Base-by-base conservation (phyloP, 2,888 invertebrate genomes). In the Tridacna crocea region DNA sequence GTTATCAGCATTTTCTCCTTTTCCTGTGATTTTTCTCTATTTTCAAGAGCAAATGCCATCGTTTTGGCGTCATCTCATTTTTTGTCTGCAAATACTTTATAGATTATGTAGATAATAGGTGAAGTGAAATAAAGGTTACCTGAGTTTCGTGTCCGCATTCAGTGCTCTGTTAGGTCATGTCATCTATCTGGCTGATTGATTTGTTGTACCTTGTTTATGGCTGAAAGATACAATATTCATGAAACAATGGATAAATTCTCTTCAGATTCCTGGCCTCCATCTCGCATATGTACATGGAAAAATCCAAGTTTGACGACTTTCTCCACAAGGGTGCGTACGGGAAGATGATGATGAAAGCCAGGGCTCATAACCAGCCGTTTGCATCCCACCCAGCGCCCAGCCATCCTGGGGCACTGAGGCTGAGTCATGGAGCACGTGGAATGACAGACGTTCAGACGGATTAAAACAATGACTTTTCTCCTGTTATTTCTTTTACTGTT, bases 261-360 rank as follows among this genome's bases (percentile, higher is more conserved):
- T 27, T 2, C 82, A 89, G 91, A 36, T 90, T 94, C 47, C 87
- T 94, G 72, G 89, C 92, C 73, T 92, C 92, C 76, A 92, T 94
- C 77, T 94, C 93, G 73, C 90, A 93, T 80, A 93, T 93, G 73
- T 94, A 94, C 88, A 93, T 93, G 88, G 93, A 93, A 19, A 88
- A 89, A 27, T 91, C 91, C 26, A 87, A 87, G 48, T 87, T 92
- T 63, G 92, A 92, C 70, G 85, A 74, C 63, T 83, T 87, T 72
- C 79, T 87, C 17, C 82, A 83, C 15, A 82, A 85, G 65, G 85
- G 84, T 46, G 82, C 79, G 13, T 80, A 79, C 1, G 77, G 83
- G 47, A 86, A 85, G 80, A 87, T 86, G 84, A 85, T 83, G 6
- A 73, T 81, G 81, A 88, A 88, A 77, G 82, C 78, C 11, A 77